Evolutionary conservation across 2,797 vertebrate species (phyloP).

Genomic region (Xenentodon cancila): DNA sequence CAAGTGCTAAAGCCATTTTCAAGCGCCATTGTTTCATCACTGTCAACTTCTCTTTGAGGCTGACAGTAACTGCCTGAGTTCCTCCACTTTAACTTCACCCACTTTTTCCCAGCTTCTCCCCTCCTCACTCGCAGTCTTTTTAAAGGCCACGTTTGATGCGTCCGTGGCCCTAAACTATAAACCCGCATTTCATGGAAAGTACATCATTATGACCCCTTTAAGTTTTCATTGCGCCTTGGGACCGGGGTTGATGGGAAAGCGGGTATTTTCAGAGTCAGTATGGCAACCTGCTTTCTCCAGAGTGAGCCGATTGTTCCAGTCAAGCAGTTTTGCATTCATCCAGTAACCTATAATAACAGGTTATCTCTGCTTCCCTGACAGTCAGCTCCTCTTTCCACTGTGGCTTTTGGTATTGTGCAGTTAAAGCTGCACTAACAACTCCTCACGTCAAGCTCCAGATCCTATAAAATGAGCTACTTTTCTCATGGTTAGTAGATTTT

Average conservation of each 20-base stretch:
- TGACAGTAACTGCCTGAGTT: constrained; percentile 46
- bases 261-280: constrained; percentile 39
- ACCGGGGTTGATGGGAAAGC: constrained; percentile 29
- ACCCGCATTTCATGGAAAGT: constrained; percentile 63
- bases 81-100: constrained; percentile 50
- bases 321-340: constrained; percentile 49
- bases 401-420: constrained; percentile 53
- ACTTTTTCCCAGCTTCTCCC: constrained; percentile 23
- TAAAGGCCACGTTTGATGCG: constrained; percentile 34
- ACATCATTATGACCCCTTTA: constrained; percentile 55
- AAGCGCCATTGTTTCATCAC: constrained; percentile 61
- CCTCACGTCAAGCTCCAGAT: constrained; percentile 17
- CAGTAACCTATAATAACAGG: constrained; percentile 64
- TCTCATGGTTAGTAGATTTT: constrained; percentile 31
- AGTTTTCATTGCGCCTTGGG: constrained; percentile 22
- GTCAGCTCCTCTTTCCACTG: constrained; percentile 41
- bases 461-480: constrained; percentile 30
- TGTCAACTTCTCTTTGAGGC: constrained; percentile 55
- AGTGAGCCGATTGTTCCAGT: constrained; percentile 44
- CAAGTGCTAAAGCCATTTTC: constrained; percentile 56
- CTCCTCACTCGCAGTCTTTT: constrained; percentile 31
- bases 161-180: constrained; percentile 41
- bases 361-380: constrained; percentile 56
- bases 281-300: constrained; percentile 53
- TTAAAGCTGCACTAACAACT: constrained; percentile 41